phyloP scores from a whole-genome alignment of 2,797 vertebrate species.

The Nannoperca australis region DNA sequence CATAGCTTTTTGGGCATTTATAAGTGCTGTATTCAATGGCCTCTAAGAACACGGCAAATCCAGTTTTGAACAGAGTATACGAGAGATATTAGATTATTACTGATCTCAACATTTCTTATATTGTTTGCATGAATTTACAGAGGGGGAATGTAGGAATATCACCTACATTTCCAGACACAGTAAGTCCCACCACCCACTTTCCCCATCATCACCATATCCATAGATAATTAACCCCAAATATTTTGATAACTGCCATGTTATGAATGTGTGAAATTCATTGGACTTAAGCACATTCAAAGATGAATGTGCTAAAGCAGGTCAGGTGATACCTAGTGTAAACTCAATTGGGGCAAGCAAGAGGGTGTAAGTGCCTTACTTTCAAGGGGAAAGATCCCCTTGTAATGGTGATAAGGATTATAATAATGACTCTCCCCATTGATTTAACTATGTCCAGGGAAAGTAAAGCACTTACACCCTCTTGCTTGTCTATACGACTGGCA shows the following conservation, averaged over 20 bases:
- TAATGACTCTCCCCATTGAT: neutral
- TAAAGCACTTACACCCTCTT: neutral
- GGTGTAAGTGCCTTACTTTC: too few species aligned
- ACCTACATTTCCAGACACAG: slow-evolving; percentile 53
- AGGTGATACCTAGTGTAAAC: too few species aligned
- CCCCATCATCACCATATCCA: slow-evolving; percentile 6
- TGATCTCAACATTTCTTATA: slow-evolving; percentile 51
- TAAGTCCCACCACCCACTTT: slow-evolving; percentile 52
- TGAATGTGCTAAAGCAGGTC: too few species aligned
- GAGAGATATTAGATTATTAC: neutral
- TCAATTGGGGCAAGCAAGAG: too few species aligned
- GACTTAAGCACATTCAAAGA: neutral
- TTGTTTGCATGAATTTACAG: slow-evolving; percentile 65
- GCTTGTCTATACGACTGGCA: neutral
- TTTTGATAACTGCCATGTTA: neutral
- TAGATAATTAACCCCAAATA: slow-evolving; percentile 2
- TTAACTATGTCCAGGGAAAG: neutral
- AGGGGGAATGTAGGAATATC: slow-evolving; percentile 62
- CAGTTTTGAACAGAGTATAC: neutral
- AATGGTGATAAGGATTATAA: neutral
- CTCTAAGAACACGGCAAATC: neutral
- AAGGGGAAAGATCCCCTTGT: too few species aligned
- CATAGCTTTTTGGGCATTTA: neutral
- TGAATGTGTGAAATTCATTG: slow-evolving; percentile 15
- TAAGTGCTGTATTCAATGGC: neutral